Base-by-base conservation (phyloP, 2,797 vertebrate species). In the Eremophila alpestris region DNA sequence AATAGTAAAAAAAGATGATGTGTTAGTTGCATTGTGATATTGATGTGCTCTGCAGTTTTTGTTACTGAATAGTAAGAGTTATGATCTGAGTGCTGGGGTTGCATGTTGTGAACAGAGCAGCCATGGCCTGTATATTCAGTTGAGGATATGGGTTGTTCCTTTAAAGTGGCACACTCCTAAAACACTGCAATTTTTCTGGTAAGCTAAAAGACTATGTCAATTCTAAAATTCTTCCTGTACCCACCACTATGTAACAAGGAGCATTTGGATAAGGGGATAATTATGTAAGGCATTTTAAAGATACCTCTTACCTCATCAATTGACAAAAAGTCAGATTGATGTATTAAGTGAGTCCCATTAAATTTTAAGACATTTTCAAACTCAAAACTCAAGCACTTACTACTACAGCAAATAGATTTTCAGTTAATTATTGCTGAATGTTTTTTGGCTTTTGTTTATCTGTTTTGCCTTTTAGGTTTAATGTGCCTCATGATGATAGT, bases 401-500 rank as follows among this genome's bases (percentile, higher is more conserved):
- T 84, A 26, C 36, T 83, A 24, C 62, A 68, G 16, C 58, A 67
- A 41, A 64, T 34, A 59, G 10, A 89, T 16, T 40, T 84, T 83
- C 56, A 73, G 24, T 82, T 60, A 64, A 74, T 36, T 82, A 29
- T 65, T 87, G n/a, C 51, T 87, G 74, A 93, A 94, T 81, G 94
- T 95, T 62, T 95, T 90, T 95, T 88, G 74, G 84, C 76, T 55
- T 96, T 70, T 91, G 36, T 89, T 38, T 38, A 38, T 38, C 81
- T 96, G 4, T 89, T 75, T 97, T 97, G 62, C 56, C 51, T 97
- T 97, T 83, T 95, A 99, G 99, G 94, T 99, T 99, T 97, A 99
- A 99, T 97, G 98, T 99, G 97, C 99, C 99, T 76, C 99, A 99
- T 29, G 99, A 99, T 89, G 99, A 99, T 96, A 99, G 98, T 96